These are phyloP conservation scores for Clytia hemisphaerica DNA, from an alignment of 30 jellyfish, hydroid and myxozoan species.

Conservation along the genomic window DNA sequence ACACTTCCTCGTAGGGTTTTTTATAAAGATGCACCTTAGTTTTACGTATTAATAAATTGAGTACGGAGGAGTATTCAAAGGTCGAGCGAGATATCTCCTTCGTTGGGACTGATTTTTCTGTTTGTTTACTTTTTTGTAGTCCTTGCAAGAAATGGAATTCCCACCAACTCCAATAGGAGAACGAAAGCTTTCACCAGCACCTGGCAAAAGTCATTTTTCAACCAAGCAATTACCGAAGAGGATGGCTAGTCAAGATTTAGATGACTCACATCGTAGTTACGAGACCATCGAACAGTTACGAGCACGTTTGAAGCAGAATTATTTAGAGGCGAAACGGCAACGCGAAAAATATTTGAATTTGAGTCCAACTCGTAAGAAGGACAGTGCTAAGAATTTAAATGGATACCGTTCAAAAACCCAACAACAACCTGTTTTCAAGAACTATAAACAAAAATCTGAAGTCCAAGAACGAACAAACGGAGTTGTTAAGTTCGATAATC, in stretches of 20 bases:
- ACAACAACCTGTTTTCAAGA: neutral
- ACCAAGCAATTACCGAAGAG: neutral
- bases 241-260: neutral
- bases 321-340: conserved; percentile 4
- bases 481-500: no score
- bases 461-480: no score
- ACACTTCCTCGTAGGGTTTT: no score
- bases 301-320: neutral
- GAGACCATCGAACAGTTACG: conserved; percentile 4
- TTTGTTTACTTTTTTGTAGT: neutral
- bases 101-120: neutral
- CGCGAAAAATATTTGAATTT: conserved; percentile 19
- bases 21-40: no score
- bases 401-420: neutral
- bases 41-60: no score
- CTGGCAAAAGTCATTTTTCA: neutral
- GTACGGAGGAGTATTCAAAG: no score
- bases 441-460: conserved; percentile 2
- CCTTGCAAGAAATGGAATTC: conserved; percentile 10
- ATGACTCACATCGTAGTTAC: conserved; percentile 15
- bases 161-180: conserved; percentile 19
- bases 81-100: no score
- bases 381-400: neutral
- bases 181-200: neutral
- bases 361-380: neutral